Base-by-base conservation (phyloP, 2,888 invertebrate species). In the Stenodera caucasica region DNA sequence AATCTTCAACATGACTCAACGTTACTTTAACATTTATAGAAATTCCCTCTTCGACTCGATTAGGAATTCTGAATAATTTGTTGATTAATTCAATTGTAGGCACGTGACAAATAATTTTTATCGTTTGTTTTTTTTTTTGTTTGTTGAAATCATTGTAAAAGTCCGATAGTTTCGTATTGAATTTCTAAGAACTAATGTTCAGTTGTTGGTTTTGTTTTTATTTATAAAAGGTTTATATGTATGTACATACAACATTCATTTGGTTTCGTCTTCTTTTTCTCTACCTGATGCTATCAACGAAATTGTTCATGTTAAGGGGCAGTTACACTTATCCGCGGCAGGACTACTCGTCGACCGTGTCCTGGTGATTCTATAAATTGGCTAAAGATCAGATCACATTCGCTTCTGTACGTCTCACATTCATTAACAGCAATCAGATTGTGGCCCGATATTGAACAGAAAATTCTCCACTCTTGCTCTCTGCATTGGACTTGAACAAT, bases 381-480 rank as follows among this genome's bases (percentile, higher is more conserved):
- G 74, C 72, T 60, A 71, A 70, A 73, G 74, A 75, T 75, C 73
- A 64, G 70, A 75, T 75, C 75, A 67, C 64, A 45, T 45, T 65
- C 62, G 57, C 64, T 59, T 65, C 57, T 65, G 67, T 66, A 65
- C 62, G 71, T 72, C 72, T 71, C 75, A 78, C 78, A 76, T 77
- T 78, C 75, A 79, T 79, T 78, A 78, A 75, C 73, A 70, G 67
- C 70, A 70, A 77, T 77, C 77, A 73, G 77, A 78, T 66, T 67
- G 54, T 63, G 45, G 59, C 57, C 63, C 67, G 72, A 69, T 72
- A 71, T 72, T 70, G 68, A 68, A 68, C 64, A 70, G 26, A 18
- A 30, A 21, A 55, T 21, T 45, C 45, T 37, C 45, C 26, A 4
- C 26, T 26, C 26, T 26, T 26, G 2, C 26, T 5, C 26, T 26